A percentile compares a stretch with the other conserved stretches of the same genome.
Conservation (phyloP, 2,113 vertebrate species). For the Halichoeres trimaculatus region DNA sequence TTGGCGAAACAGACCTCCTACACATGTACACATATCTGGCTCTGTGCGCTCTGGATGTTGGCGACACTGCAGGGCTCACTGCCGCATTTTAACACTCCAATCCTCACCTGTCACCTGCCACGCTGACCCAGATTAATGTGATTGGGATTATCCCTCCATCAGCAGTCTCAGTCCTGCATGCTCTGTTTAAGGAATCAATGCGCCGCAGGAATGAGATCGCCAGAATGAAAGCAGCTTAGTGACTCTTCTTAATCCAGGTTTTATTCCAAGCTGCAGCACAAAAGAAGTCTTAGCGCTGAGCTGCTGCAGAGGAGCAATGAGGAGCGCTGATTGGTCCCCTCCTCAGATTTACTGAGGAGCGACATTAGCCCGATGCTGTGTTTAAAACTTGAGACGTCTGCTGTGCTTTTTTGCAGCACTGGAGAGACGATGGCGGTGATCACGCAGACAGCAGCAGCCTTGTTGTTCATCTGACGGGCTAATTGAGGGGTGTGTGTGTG, state of each 20-base stretch:
- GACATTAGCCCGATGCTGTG: conserved; percentile 15
- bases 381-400: conserved; percentile 26
- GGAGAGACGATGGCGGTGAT: conserved; percentile 48
- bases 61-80: conserved; percentile 12
- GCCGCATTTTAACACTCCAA: conserved; percentile 26
- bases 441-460: conserved; percentile 42
- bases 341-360: conserved; percentile 24
- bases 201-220: conserved; percentile 52
- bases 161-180: conserved; percentile 41
- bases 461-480: conserved; percentile 47
- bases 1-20: neutral
- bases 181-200: conserved; percentile 52
- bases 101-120: conserved; percentile 52
- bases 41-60: neutral
- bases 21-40: neutral
- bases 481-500: conserved; percentile 52
- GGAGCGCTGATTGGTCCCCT: conserved; percentile 36
- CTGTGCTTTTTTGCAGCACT: conserved; percentile 23
- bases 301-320: conserved; percentile 40
- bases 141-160: conserved; percentile 63
- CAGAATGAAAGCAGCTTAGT: conserved; percentile 60
- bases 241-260: conserved; percentile 67
- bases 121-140: conserved; percentile 54
- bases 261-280: conserved; percentile 54
- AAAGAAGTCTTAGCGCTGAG: conserved; percentile 53